Base-by-base conservation (phyloP, 2,888 invertebrate species). In the Charanyca ferruginea region DNA sequence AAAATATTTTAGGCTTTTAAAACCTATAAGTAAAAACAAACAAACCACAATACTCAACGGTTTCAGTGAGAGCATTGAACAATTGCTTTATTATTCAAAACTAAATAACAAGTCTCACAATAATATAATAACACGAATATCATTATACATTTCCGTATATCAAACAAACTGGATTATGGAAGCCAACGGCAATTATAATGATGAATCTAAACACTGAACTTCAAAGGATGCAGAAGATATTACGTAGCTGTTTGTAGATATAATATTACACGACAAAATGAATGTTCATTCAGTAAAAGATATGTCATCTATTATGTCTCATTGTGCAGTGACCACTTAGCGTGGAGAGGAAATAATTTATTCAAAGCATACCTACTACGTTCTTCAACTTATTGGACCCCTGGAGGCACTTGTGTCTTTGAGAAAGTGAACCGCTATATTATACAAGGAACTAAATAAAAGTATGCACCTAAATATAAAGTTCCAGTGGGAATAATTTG, bases 281-380 rank as follows among this genome's bases (percentile, higher is more conserved):
- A 82, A 83, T 81, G 82, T 90, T 89, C 87, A 90, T 92, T 90
- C 87, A 89, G 81, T 80, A 81, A 92, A 93, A 91, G 87, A 91
- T 90, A 90, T 89, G 88, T 90, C 92, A 90, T 93, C 90, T 91
- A 92, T 93, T 93, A 91, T 89, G 85, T 88, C 86, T 90, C 87
- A 90, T 91, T 93, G 91, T 91, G 85, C 82, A 87, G 85, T 92
- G 91, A 90, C 92, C 93, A 93, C 91, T 94, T 93, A 92, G 88
- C 83, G 87, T 80, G 66, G 84, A 89, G 90, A 93, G 93, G 93
- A 94, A 93, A 93, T 93, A 88, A 93, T 92, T 94, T 94, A 92
- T 94, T 94, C 89, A 90, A 87, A 87, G 83, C 85, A 77, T 81
- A 38, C 38, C 38, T 16, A 86, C 86, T 83, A 84, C 80, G 80